phyloP scores from a whole-genome alignment of 1,140 invertebrate genomes.

The Solen grandis region DNA sequence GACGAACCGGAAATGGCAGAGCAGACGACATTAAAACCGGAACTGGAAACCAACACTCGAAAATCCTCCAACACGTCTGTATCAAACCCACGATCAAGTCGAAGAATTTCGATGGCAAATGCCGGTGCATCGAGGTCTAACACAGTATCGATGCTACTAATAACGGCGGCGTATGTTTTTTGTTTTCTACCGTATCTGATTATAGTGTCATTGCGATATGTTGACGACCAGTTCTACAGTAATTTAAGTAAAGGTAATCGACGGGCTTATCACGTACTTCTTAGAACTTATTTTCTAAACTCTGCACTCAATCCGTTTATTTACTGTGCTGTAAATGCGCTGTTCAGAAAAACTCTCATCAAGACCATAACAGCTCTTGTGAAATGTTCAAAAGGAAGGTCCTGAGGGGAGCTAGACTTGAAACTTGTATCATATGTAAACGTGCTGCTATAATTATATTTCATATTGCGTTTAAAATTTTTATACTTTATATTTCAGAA shows the following conservation, averaged over 20 bases:
- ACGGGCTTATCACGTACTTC: background rate
- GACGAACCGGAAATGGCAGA: background rate
- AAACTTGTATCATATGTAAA: too few relatives aligned
- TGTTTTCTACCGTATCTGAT: background rate
- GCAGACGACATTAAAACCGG: background rate
- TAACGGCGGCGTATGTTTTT: background rate
- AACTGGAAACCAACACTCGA: background rate
- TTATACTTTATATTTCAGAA: too few relatives aligned
- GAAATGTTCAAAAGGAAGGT: too few relatives aligned
- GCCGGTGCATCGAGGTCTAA: background rate
- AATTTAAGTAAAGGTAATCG: background rate
- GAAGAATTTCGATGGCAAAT: background rate
- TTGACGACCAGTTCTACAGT: background rate
- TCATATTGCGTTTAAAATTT: too few relatives aligned
- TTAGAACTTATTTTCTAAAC: background rate
- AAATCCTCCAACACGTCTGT: background rate
- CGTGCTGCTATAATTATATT: too few relatives aligned
- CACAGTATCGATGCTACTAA: background rate
- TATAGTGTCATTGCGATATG: background rate
- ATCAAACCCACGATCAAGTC: too few relatives aligned
- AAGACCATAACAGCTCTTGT: too few relatives aligned
- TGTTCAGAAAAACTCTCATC: too few relatives aligned
- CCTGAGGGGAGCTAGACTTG: too few relatives aligned
- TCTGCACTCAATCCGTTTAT: background rate
- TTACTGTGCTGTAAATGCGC: background rate